phyloP scores from a whole-genome alignment of 2,797 vertebrate genomes.

The Mus spretus region DNA sequence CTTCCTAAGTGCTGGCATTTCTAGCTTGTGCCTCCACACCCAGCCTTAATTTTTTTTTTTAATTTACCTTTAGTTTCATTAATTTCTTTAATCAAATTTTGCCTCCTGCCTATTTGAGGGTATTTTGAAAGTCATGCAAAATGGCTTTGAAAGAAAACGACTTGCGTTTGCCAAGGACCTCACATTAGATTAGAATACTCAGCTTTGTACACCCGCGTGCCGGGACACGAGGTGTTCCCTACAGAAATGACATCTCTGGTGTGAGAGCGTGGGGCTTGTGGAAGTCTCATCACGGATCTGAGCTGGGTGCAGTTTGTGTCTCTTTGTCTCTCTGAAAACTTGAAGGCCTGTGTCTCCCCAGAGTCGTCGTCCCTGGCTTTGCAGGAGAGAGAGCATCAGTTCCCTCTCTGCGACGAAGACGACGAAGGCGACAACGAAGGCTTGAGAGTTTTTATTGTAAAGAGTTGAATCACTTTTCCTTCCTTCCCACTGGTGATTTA shows the following conservation, averaged over 20 bases:
- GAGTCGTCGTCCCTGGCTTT: constrained; percentile 75
- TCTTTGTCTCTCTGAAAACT: constrained; percentile 63
- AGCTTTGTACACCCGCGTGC: neutral
- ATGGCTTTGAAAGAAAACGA: neutral
- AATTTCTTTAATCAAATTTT: neutral
- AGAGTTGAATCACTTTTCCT: constrained; percentile 85
- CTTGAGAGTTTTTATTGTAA: constrained; percentile 80
- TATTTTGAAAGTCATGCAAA: neutral
- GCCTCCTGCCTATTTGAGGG: neutral
- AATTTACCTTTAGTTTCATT: neutral
- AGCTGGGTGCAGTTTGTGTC: constrained; percentile 8
- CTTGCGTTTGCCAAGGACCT: neutral
- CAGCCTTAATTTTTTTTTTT: neutral
- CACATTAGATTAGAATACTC: neutral
- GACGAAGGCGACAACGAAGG: too few relatives aligned
- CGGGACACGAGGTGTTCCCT: fast-evolving
- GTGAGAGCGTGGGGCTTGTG: fast-evolving
- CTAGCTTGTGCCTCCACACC: neutral
- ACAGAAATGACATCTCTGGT: fast-evolving
- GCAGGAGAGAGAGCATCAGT: constrained; percentile 70
- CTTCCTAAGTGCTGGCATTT: neutral
- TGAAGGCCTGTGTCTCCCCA: constrained; percentile 65
- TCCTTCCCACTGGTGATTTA: constrained; percentile 83
- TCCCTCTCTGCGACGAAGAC: neutral
- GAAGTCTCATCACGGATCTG: neutral